Evolutionary conservation across 1,140 invertebrate genomes (phyloP), one percentile per base, ranked within the genome.

Genomic region (Anastrepha ludens): DNA sequence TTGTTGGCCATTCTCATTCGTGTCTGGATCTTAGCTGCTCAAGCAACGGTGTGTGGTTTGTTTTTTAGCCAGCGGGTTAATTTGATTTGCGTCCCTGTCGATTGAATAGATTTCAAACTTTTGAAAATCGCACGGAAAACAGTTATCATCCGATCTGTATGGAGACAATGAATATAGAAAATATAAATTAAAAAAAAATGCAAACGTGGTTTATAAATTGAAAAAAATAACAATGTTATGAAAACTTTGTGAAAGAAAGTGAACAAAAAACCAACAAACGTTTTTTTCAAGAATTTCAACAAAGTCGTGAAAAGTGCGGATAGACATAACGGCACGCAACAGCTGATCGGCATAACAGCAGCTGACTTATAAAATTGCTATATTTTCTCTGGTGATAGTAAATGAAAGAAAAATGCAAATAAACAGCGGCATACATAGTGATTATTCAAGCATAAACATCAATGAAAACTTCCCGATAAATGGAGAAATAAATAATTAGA

Each of bases 1-100:
- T 81, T 81, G 74, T 55, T 81, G 74, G 44, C 11, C 74, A n/a
- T 29, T 47, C 74, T 81, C 74, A 81, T 81, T 81, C 74, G 74
- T 55, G 74, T 81, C 20, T 55, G 74, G 74, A 81, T 81, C 74
- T 15, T 81, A n/a, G 74, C n/a, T 9, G 74, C n/a, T 81, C 74
- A 55, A 58, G n/a, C 44, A 81, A 29, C 47, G n/a, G n/a, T 29
- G 67, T 70, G 8, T 55, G 17, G 9, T 81, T 81, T 50, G 47
- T 58, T 81, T 81, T 78, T 81, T 81, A 3, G 17, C 55, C 47
- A 55, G 74, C 74, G 74, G 50, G 74, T 81, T 20, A 55, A 58
- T 55, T 58, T 29, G 29, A 29, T 29, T 29, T 29, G 29, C 29
- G 29, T 29, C 29, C 29, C 29, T 29, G 1, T 29, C 29, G 29